Percentiles rank a stretch among this genome's conserved stretches.
These are phyloP conservation scores for Perizoma flavofasciatum DNA, from an alignment of 2,888 invertebrate genomes.

Conservation along the genomic window DNA sequence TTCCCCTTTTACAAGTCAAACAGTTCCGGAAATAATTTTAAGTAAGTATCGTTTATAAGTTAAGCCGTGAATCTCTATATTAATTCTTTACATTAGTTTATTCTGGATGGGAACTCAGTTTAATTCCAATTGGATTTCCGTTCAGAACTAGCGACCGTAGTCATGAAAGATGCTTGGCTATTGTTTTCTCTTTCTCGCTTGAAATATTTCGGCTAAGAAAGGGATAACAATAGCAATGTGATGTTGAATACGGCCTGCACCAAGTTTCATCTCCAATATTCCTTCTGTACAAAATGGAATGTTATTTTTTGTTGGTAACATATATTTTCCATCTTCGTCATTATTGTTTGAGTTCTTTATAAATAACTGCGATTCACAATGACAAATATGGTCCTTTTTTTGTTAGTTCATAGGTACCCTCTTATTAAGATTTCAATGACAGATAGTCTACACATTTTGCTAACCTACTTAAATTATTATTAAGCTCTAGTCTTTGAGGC, in stretches of 20 bases:
- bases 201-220: conserved; percentile 3
- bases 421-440: too few relatives aligned
- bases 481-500: too few relatives aligned
- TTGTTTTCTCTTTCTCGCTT: conserved; percentile 6
- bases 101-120: conserved; percentile 24
- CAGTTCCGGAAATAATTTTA: too few relatives aligned
- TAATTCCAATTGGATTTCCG: conserved; percentile 20
- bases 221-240: conserved; percentile 2
- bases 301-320: conserved; percentile 3
- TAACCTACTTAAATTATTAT: too few relatives aligned
- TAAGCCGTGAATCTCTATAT: conserved; percentile 7
- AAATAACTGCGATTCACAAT: conserved; percentile 25
- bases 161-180: conserved; percentile 1
- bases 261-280: too few relatives aligned
- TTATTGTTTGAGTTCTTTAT: conserved; percentile 11
- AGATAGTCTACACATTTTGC: too few relatives aligned
- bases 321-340: not conserved
- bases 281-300: too few relatives aligned
- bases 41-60: not conserved
- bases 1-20: too few relatives aligned
- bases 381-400: not conserved
- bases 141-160: conserved; percentile 11
- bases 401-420: too few relatives aligned
- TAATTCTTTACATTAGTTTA: conserved; percentile 14
- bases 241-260: not conserved